Conservation (phyloP, 2,113 vertebrate genomes). For the Cryptomyrus ogoouensis region DNA sequence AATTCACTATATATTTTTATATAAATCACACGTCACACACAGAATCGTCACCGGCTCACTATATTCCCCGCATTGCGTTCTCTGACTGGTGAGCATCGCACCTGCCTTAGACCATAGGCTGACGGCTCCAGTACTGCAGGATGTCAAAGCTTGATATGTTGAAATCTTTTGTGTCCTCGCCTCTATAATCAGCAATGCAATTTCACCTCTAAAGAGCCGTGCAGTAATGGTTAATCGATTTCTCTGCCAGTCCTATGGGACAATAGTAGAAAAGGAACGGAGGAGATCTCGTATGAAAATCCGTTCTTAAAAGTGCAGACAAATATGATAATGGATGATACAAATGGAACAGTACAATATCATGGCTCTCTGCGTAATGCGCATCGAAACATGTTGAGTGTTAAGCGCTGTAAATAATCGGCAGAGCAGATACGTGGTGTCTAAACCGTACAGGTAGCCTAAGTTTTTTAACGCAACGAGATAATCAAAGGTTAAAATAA, state of each 20-base stretch:
- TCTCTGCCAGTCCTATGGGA: slow-evolving; percentile 11
- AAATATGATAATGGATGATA: slow-evolving; percentile 59
- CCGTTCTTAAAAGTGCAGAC: slow-evolving; percentile 57
- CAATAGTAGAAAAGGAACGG: slow-evolving; percentile 29
- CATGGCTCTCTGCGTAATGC: not conserved
- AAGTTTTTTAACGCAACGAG: not conserved
- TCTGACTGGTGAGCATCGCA: not conserved
- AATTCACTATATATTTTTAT: not conserved
- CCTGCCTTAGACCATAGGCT: not conserved
- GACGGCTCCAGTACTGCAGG: not conserved
- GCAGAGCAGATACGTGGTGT: not conserved
- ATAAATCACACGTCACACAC: not conserved
- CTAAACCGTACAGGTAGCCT: not conserved
- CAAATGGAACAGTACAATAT: not conserved
- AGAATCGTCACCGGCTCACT: not conserved
- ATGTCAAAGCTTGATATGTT: slow-evolving; percentile 21
- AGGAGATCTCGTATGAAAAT: slow-evolving; percentile 59
- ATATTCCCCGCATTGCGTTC: not conserved
- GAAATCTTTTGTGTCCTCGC: slow-evolving; percentile 20
- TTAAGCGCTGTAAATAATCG: not conserved
- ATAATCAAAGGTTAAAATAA: not conserved
- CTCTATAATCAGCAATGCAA: slow-evolving; percentile 12
- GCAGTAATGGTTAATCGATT: slow-evolving; percentile 19
- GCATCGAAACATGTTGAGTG: slow-evolving; percentile 3
- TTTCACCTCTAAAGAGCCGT: slow-evolving; percentile 19